Evolutionary conservation across 2,113 vertebrate genomes (phyloP), one percentile per base, ranked within the genome.

Genomic region (Microcebus griseorufus): DNA sequence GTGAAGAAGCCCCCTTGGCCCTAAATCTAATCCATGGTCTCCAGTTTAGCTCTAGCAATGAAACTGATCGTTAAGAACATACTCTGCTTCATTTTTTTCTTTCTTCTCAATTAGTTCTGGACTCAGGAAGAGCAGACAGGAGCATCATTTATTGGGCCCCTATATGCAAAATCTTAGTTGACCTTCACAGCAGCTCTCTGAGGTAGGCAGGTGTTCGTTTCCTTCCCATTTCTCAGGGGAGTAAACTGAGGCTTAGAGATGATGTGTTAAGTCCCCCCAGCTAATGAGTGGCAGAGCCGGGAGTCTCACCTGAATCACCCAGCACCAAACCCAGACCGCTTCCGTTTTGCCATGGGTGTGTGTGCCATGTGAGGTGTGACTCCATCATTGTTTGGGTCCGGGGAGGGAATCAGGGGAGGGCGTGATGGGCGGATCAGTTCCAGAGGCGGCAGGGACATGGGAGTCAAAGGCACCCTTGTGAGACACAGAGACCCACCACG

Each of bases 311-410:
- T 0, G 51, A 51, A 13, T 83, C 58, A 42, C 60, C 32, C 0
- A 6, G 20, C 29, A 53, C 81, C 32, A n/a, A 78, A 42, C 53
- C 25, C 1, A 55, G 53, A 42, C 18, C 34, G 16, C 55, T 34
- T 81, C 58, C 25, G 1, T 69, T 29, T 83, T 34, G 53, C 69
- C 8, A 10, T 2, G 25, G 6, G 25, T 10, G 9, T 0, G 11
- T 53, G 20, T 34, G 55, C 60, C 0, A 0, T 4, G 27, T 37
- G n/a, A 11, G 51, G 29, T 32, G 20, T 20, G 22, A 11, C 4
- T 0, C 1, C 4, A 9, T 16, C 17, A 18, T 27, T 1, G 12
- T 11, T 3, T 5, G 9, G 0, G 9, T 32, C 42, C 16, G 22
- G 37, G 23, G 58, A 12, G 27, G 42, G n/a, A 29, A 39, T 45